Conservation (phyloP, 2,797 vertebrate species). For the Hypotaenidia philippensis region DNA sequence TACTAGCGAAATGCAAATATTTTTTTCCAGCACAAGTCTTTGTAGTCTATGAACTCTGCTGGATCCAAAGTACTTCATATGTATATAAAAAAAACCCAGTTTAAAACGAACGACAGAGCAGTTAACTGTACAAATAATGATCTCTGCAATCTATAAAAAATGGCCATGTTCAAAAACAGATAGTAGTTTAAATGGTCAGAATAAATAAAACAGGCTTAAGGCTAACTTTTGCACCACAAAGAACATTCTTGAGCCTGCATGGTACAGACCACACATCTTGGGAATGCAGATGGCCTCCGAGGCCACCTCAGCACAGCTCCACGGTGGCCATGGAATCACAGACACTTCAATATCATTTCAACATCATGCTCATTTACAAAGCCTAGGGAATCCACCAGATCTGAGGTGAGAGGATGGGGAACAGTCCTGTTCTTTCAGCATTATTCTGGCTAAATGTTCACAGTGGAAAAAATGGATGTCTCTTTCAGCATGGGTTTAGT, state of each 20-base stretch:
- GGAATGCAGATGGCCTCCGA: background rate
- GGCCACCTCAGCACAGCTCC: background rate
- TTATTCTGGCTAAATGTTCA: background rate
- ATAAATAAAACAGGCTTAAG: background rate
- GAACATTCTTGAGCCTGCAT: slow-evolving; percentile 39
- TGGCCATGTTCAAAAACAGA: background rate
- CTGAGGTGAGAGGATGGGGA: background rate
- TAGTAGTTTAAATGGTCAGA: background rate
- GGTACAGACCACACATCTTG: slow-evolving; percentile 18
- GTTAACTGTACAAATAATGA: slow-evolving; percentile 35
- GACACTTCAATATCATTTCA: background rate
- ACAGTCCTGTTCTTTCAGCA: background rate
- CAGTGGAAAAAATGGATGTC: background rate
- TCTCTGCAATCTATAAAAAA: slow-evolving; percentile 16
- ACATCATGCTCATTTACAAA: background rate
- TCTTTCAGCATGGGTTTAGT: background rate
- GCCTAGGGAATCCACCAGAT: background rate
- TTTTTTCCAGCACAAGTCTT: slow-evolving; percentile 72
- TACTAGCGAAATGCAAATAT: slow-evolving; percentile 61
- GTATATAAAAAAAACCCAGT: slow-evolving; percentile 47
- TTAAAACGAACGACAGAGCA: background rate
- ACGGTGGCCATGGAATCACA: background rate
- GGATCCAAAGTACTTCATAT: slow-evolving; percentile 67
- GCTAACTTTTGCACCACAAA: background rate
- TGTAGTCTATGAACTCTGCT: slow-evolving; percentile 67